phyloP scores from a whole-genome alignment of 2,797 vertebrate genomes.

The Acanthurus tractus region DNA sequence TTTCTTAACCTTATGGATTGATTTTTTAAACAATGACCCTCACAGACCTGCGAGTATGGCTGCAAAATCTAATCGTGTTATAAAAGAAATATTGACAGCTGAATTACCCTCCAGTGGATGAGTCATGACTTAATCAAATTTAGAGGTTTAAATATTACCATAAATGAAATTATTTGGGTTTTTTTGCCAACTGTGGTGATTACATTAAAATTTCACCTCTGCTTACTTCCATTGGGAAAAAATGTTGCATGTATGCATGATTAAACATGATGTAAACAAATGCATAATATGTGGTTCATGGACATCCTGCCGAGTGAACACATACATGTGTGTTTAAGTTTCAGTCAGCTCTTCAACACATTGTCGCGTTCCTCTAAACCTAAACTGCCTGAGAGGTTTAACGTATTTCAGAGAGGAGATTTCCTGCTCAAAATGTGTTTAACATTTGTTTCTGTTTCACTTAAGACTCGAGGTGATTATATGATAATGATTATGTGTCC shows the following conservation, averaged over 20 bases:
- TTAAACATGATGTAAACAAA: conserved; percentile 2
- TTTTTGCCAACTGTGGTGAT: background rate
- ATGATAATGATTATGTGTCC: conserved; percentile 6
- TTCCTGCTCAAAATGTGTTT: conserved; percentile 29
- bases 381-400: conserved; percentile 7
- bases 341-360: conserved; percentile 16
- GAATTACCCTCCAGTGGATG: background rate
- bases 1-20: background rate
- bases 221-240: background rate
- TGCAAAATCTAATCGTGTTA: background rate
- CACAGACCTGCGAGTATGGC: background rate
- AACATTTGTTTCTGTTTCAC: conserved; percentile 47
- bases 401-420: conserved; percentile 11
- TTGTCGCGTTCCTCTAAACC: conserved; percentile 34
- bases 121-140: background rate
- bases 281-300: conserved; percentile 2
- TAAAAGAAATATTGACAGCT: background rate
- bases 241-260: background rate
- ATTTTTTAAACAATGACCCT: background rate
- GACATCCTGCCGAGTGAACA: conserved; percentile 14
- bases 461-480: conserved; percentile 19
- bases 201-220: background rate
- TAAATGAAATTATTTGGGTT: background rate
- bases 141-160: conserved; percentile 5
- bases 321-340: conserved; percentile 13